A percentile compares a stretch with the other conserved stretches of the same genome.
These are phyloP conservation scores for Melanerpes aurifrons DNA, from an alignment of 2,113 vertebrate genomes.

Conservation along the genomic window DNA sequence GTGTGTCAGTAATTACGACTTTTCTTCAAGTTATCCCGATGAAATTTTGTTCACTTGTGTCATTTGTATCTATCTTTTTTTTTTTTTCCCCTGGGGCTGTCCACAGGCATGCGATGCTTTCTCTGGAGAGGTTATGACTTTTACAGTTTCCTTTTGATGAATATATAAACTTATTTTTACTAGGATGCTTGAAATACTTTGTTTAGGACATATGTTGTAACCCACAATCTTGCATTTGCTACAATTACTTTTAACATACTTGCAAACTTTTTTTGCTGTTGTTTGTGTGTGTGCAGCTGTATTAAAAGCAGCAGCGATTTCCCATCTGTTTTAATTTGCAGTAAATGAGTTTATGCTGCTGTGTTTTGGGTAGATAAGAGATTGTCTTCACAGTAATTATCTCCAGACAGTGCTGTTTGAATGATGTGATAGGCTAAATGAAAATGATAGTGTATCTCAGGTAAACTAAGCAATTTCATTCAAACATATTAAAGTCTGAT, in stretches of 20 bases:
- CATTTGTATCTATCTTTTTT: not conserved
- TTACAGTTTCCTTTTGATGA: not conserved
- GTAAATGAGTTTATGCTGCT: slow-evolving; percentile 7
- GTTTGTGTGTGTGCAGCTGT: not conserved
- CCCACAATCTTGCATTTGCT: not conserved
- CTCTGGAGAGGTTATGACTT: not conserved
- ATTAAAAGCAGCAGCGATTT: slow-evolving; percentile 14
- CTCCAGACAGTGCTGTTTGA: not conserved
- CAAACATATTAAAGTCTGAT: slow-evolving; percentile 3
- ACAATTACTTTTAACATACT: not conserved
- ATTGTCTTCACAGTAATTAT: slow-evolving; percentile 19
- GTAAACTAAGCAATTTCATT: slow-evolving; percentile 8
- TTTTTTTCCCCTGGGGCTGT: not conserved
- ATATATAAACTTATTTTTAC: not conserved
- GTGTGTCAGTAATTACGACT: slow-evolving; percentile 2
- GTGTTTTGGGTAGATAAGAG: not conserved
- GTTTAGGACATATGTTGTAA: not conserved
- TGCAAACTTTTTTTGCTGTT: not conserved
- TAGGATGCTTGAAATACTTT: not conserved
- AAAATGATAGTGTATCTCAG: not conserved
- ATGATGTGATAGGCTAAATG: slow-evolving; percentile 1
- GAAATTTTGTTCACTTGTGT: not conserved
- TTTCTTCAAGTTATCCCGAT: not conserved
- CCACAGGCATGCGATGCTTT: not conserved
- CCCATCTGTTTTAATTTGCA: slow-evolving; percentile 28